Evolutionary conservation across 2,888 invertebrate genomes (phyloP).

Genomic region (Platerodrilus igneus): DNA sequence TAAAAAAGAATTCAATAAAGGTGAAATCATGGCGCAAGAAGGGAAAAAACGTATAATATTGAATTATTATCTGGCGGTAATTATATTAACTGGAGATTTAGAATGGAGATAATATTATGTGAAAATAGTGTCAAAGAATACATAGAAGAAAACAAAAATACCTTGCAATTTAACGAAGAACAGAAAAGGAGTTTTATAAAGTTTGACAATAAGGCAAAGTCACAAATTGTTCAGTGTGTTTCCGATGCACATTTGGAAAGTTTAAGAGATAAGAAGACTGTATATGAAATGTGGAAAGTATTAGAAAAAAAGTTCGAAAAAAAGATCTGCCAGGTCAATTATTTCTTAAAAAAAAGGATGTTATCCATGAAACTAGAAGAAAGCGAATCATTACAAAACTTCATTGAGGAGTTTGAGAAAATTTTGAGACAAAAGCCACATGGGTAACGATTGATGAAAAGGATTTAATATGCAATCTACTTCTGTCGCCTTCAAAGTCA

Average conservation of each 20-base stretch:
- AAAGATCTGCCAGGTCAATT: constrained; percentile 13
- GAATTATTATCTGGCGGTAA: no score
- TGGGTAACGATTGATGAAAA: constrained; percentile 16
- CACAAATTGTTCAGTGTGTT: constrained; percentile 5
- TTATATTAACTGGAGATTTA: no score
- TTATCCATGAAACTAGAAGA: constrained; percentile 16
- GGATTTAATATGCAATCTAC: constrained; percentile 17
- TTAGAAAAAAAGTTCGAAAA: constrained; percentile 17
- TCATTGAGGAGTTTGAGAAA: constrained; percentile 17
- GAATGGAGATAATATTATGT: no score
- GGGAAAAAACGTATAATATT: no score
- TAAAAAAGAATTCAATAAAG: no score
- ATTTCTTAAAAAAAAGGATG: constrained; percentile 16
- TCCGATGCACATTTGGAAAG: constrained; percentile 12
- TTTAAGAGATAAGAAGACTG: constrained; percentile 18
- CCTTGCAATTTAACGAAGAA: no score
- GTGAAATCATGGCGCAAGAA: no score
- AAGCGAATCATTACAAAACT: constrained; percentile 13
- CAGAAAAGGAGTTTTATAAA: no score
- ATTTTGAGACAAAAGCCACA: constrained; percentile 12
- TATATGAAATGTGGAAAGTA: constrained; percentile 18
- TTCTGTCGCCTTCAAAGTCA: constrained; percentile 17
- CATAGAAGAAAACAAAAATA: no score
- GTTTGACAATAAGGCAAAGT: constrained; percentile 1
- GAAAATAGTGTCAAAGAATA: no score